These are phyloP conservation scores for Asobara japonica DNA, from an alignment of 1,140 invertebrate species.

Conservation along the genomic window DNA sequence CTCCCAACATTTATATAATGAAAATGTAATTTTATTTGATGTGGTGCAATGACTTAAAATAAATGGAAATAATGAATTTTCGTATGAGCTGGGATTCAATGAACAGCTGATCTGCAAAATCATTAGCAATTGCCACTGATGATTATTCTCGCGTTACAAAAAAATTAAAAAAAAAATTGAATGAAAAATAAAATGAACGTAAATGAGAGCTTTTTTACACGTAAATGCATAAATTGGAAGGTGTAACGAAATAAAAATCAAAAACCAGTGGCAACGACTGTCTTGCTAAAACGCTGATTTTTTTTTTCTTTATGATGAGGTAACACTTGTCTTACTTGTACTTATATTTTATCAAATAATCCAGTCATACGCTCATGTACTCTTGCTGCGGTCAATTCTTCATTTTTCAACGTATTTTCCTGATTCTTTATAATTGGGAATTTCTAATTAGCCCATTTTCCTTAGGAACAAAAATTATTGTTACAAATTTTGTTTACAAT, in stretches of 20 bases:
- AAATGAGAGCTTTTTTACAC: conserved; percentile 24
- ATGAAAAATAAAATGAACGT: background rate
- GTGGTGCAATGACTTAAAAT: conserved; percentile 70
- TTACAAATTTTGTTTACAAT: conserved; percentile 47
- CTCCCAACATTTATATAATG: conserved; percentile 59
- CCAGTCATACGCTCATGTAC: conserved; percentile 67
- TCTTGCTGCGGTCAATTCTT: conserved; percentile 54
- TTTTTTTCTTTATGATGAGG: conserved; percentile 69
- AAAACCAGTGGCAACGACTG: conserved; percentile 8
- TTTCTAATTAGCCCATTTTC: conserved; percentile 36
- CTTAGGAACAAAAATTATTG: conserved; percentile 54
- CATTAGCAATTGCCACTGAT: conserved; percentile 7
- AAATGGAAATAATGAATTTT: conserved; percentile 69
- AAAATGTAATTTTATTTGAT: conserved; percentile 70
- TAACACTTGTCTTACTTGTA: conserved; percentile 70
- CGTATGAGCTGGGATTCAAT: conserved; percentile 66
- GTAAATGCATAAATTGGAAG: conserved; percentile 62
- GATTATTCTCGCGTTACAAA: background rate
- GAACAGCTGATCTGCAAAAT: conserved; percentile 50
- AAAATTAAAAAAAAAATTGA: background rate
- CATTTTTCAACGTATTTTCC: background rate
- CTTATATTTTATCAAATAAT: conserved; percentile 69
- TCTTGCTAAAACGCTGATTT: conserved; percentile 29
- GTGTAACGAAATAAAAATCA: conserved; percentile 27
- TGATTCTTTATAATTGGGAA: conserved; percentile 12